Percentiles rank a stretch among this genome's conserved stretches.
Evolutionary conservation across 2,113 vertebrate species (phyloP).

Genomic region (Caloenas nicobarica): DNA sequence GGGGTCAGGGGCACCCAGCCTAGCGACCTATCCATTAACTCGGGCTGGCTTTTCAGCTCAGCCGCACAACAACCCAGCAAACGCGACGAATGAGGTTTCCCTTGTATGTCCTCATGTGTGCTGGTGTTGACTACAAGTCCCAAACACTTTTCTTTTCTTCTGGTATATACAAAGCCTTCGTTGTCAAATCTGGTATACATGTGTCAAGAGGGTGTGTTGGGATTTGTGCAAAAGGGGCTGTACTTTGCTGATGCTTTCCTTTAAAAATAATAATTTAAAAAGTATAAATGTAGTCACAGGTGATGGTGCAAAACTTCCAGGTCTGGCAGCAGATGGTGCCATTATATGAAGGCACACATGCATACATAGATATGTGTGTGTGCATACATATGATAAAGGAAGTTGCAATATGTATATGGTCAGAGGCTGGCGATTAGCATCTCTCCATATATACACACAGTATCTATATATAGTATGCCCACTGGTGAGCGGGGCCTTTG

Average conservation of each 20-base stretch:
- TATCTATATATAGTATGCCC: background rate
- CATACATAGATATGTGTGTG: background rate
- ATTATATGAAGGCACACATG: slow-evolving; percentile 19
- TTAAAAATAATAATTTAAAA: background rate
- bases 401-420: background rate
- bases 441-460: rapidly evolving
- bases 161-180: rapidly evolving
- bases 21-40: background rate
- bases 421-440: background rate
- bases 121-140: background rate
- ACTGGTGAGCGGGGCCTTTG: background rate
- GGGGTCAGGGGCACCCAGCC: background rate
- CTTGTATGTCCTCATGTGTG: rapidly evolving
- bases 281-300: slow-evolving; percentile 2
- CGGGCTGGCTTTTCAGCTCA: background rate
- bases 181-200: rapidly evolving
- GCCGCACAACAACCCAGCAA: background rate
- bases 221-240: background rate
- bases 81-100: background rate
- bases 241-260: background rate
- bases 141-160: background rate
- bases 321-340: slow-evolving; percentile 53
- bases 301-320: slow-evolving; percentile 53
- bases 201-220: rapidly evolving
- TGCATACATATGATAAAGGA: background rate